A percentile compares a stretch with the other conserved stretches of the same genome.
These are phyloP conservation scores for Gnathonemus longibarbis DNA, from an alignment of 2,113 vertebrate genomes.

Conservation along the genomic window DNA sequence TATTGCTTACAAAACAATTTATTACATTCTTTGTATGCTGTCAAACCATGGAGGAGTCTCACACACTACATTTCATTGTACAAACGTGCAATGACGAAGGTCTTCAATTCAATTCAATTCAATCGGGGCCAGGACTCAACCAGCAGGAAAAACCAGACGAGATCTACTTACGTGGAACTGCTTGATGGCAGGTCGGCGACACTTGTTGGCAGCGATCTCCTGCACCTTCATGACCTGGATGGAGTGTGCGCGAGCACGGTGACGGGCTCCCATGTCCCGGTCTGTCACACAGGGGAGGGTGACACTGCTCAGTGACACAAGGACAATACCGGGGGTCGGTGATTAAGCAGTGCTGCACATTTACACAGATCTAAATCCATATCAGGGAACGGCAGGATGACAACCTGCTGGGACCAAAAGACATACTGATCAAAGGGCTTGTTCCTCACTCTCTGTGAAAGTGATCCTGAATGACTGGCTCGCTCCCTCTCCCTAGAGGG, in stretches of 20 bases:
- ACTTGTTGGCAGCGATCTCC: conserved; percentile 89
- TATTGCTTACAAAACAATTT: background rate
- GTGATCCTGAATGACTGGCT: background rate
- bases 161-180: conserved; percentile 89
- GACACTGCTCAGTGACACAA: background rate
- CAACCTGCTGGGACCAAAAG: background rate
- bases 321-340: background rate
- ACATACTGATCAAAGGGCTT: background rate
- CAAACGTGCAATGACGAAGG: background rate
- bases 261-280: conserved; percentile 92
- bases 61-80: background rate
- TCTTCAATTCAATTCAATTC: background rate
- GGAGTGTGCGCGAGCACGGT: conserved; percentile 85
- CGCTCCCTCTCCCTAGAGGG: background rate
- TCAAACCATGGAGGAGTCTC: background rate
- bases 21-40: background rate
- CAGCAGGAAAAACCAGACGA: background rate
- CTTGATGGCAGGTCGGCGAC: conserved; percentile 90
- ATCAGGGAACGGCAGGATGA: background rate
- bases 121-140: background rate
- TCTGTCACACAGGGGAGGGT: conserved; percentile 53
- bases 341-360: background rate
- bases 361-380: background rate
- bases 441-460: background rate
- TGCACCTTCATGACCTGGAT: conserved; percentile 99